Percentiles rank a stretch among this genome's conserved stretches.
Conservation (phyloP, 2,888 invertebrate genomes). For the Pristionchus fissidentatus region DNA sequence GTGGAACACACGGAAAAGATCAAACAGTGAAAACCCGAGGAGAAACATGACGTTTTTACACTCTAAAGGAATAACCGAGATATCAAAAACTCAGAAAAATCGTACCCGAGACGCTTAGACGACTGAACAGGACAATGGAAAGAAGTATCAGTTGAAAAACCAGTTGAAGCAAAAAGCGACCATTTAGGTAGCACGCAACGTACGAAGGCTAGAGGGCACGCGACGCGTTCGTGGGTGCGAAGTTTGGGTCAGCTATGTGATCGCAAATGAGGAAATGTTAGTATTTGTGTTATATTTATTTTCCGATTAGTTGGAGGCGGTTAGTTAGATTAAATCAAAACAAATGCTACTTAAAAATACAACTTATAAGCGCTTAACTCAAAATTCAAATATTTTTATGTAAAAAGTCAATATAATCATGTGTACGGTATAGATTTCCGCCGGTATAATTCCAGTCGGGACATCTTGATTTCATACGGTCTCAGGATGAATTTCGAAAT, state of each 20-base stretch:
- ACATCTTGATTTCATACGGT: background rate
- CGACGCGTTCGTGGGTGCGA: background rate
- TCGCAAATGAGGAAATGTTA: too few species aligned
- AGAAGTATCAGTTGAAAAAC: background rate
- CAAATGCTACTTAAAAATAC: too few species aligned
- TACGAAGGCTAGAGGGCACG: background rate
- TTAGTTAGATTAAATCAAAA: too few species aligned
- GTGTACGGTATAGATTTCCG: background rate
- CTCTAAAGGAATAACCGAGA: background rate
- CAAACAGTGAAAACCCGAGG: constrained; percentile 24
- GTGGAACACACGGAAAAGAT: constrained; percentile 31
- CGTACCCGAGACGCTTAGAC: background rate
- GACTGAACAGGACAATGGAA: constrained; percentile 1
- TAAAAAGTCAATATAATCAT: background rate
- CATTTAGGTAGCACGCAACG: background rate
- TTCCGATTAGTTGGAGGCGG: too few species aligned
- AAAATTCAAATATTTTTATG: background rate
- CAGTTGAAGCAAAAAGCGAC: background rate
- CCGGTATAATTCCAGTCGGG: background rate
- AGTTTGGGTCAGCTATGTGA: background rate
- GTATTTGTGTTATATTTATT: too few species aligned
- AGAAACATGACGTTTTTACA: constrained; percentile 5
- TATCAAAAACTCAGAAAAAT: background rate
- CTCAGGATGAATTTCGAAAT: background rate
- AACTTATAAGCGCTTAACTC: too few species aligned